Conservation (phyloP, 2,113 vertebrate genomes). For the Camarhynchus parvulus region DNA sequence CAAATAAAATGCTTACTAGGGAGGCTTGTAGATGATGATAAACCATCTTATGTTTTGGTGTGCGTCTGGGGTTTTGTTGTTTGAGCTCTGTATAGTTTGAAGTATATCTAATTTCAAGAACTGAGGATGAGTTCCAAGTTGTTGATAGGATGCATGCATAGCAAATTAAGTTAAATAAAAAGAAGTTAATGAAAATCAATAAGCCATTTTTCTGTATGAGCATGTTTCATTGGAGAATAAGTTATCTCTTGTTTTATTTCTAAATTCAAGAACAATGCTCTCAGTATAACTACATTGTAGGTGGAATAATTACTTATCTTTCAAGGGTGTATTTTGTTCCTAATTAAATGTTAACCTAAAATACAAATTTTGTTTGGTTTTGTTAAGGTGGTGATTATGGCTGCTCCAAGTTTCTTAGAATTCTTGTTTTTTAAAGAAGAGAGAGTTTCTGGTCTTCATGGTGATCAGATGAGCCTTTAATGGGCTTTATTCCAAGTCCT, state of each 20-base stretch:
- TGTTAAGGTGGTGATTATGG: not conserved
- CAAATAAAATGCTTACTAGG: not conserved
- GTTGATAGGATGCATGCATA: not conserved
- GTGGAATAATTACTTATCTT: constrained; percentile 27
- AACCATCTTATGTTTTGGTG: not conserved
- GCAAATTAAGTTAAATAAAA: constrained; percentile 6
- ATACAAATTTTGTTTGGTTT: not conserved
- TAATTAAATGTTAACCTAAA: not conserved
- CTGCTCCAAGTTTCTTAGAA: not conserved
- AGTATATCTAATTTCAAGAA: not conserved
- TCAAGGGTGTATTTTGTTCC: not conserved
- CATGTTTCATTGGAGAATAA: not conserved
- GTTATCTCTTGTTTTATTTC: not conserved
- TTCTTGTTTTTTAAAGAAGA: not conserved
- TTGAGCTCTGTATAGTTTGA: not conserved
- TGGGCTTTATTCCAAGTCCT: not conserved
- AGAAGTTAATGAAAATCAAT: not conserved
- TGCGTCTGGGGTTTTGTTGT: not conserved
- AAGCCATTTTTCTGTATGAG: not conserved
- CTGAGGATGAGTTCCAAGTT: not conserved
- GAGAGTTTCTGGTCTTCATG: not conserved
- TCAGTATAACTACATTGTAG: not conserved
- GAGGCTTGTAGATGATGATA: not conserved
- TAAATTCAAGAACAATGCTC: not conserved
- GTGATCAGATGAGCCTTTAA: not conserved